Base-by-base conservation (phyloP, 1,140 invertebrate species). In the Pissodes strobi region DNA sequence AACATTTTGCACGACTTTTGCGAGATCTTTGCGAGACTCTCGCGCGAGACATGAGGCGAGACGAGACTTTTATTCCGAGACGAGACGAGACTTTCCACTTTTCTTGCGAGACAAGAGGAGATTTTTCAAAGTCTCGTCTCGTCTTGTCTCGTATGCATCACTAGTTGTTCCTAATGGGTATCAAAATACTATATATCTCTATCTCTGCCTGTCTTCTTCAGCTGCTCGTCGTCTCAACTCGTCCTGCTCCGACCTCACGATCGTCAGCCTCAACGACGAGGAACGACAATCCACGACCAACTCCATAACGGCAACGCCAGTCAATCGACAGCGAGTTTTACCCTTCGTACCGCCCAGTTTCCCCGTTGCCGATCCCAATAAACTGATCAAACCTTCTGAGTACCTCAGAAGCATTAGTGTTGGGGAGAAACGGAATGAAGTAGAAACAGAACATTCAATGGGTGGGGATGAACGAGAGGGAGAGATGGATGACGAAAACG, bases 321-420 rank as follows among this genome's bases (percentile, higher is more conserved):
- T 91, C 70, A 90, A 89, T 81, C 91, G 90, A 78, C 91, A 92
- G 78, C 84, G 90, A 78, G 90, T 87, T 68, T 79, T 92, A 60
- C 90, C 92, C 64, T 94, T 95, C 82, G 89, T 95, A 75, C 92
- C 92, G 41, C 92, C 93, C 19, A 90, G 90, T 77, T 94, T 95
- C 80, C 87, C 87, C 23, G 83, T 82, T 68, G 81, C 84, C 63
- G 84, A 87, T 71, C 86, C 90, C 48, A 88, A 93, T 75, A 85
- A 88, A 37, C 84, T 95, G 39, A 93, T 96, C 73, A 95, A 95
- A 75, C 93, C 93, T 37, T 93, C 91, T 27, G 93, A 95, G 78
- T 95, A 95, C 79, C 82, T 95, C 60, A 87, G 88, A 71, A 92
- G 90, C 74, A 90, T 94, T 76, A 85, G 86, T 45, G 86, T 39